Conservation (phyloP, 2,113 vertebrate species). For the Ictidomys tridecemlineatus region DNA sequence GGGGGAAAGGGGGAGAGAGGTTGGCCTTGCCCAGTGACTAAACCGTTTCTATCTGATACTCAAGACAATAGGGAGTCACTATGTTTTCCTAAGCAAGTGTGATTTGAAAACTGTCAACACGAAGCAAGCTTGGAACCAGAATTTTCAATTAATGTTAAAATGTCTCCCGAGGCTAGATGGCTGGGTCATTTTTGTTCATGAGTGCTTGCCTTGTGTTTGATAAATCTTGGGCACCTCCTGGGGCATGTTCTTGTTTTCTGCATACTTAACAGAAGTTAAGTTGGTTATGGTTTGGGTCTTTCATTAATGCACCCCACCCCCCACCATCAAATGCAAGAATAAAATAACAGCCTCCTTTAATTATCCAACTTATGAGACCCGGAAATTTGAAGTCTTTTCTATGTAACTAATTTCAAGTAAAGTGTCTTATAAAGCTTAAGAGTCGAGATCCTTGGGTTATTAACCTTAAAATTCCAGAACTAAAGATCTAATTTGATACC, state of each 20-base stretch:
- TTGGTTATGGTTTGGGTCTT: constrained; percentile 34
- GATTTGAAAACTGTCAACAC: constrained; percentile 40
- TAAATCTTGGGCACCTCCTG: not conserved
- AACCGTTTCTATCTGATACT: not conserved
- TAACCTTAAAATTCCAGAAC: constrained; percentile 70
- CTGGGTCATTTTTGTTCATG: not conserved
- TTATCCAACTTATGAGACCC: not conserved
- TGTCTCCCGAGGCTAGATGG: constrained; percentile 35
- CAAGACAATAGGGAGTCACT: not conserved
- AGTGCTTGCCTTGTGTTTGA: not conserved
- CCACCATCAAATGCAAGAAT: not conserved
- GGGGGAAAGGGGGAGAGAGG: not conserved
- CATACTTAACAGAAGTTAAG: not conserved
- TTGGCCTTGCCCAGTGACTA: not conserved
- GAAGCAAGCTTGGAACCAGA: not conserved
- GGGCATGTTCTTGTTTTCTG: not conserved
- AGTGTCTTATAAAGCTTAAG: constrained; percentile 42
- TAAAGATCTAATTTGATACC: constrained; percentile 72
- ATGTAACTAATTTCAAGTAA: constrained; percentile 59
- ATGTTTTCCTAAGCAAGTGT: constrained; percentile 4
- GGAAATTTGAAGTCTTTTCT: constrained; percentile 53
- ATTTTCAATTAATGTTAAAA: constrained; percentile 53
- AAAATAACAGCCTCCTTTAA: no score
- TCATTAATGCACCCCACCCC: not conserved
- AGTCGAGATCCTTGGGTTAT: constrained; percentile 17